Percentiles rank a stretch among this genome's conserved stretches.
phyloP scores from a whole-genome alignment of 2,888 invertebrate species.

The Archaeoteleia sp. region DNA sequence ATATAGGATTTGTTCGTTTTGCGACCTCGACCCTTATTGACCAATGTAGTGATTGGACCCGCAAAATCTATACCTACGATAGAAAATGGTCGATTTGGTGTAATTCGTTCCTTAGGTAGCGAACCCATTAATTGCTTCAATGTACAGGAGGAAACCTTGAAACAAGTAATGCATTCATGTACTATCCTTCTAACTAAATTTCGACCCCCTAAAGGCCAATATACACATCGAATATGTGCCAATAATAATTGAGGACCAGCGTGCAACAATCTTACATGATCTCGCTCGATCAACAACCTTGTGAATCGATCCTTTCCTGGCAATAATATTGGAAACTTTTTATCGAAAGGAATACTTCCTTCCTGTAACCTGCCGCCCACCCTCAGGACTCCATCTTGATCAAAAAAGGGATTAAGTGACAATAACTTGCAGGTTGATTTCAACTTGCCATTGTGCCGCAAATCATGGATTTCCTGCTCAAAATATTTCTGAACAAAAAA shows the following conservation, averaged over 20 bases:
- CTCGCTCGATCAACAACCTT: constrained; percentile 36
- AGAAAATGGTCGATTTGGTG: constrained; percentile 28
- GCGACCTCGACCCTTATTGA: constrained; percentile 34
- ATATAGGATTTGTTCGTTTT: constrained; percentile 51
- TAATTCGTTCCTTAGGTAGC: constrained; percentile 15
- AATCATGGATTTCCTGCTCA: constrained; percentile 18
- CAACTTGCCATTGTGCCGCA: not conserved
- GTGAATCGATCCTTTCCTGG: constrained; percentile 14
- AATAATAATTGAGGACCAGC: constrained; percentile 46
- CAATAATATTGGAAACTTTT: constrained; percentile 28
- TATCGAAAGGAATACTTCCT: constrained; percentile 4
- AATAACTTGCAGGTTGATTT: constrained; percentile 14
- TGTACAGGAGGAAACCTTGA: constrained; percentile 14
- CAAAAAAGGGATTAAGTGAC: constrained; percentile 21
- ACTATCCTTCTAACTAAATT: constrained; percentile 31
- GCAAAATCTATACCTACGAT: constrained; percentile 36
- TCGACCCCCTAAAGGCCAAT: constrained; percentile 48
- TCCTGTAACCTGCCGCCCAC: constrained; percentile 43
- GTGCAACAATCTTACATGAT: constrained; percentile 43
- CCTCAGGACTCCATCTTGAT: constrained; percentile 25
- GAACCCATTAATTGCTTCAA: constrained; percentile 7
- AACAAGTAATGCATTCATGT: constrained; percentile 49
- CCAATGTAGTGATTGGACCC: constrained; percentile 31
- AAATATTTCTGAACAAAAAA: no score
- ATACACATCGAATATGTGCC: constrained; percentile 25